A percentile compares a stretch with the other conserved stretches of the same genome.
phyloP scores from a whole-genome alignment of 2,113 vertebrate genomes.

The Nerophis ophidion region DNA sequence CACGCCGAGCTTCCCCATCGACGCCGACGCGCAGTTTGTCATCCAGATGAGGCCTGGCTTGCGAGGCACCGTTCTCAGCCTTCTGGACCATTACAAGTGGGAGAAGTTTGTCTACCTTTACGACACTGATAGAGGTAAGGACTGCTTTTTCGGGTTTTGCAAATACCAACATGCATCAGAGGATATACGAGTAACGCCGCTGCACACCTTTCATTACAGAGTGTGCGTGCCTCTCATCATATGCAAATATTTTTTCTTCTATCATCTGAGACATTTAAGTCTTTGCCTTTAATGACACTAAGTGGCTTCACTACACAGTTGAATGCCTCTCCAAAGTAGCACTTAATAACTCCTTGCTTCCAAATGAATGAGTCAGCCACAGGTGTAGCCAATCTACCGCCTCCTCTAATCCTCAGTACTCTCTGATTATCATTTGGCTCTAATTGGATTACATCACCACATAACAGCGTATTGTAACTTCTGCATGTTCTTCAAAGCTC shows the following conservation, averaged over 20 bases:
- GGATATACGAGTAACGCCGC: not conserved
- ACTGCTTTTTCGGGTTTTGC: not conserved
- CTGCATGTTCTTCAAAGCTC: constrained; percentile 22
- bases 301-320: constrained; percentile 44
- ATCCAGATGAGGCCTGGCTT: constrained; percentile 94
- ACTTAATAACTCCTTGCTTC: constrained; percentile 40
- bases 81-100: constrained; percentile 91
- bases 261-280: constrained; percentile 52
- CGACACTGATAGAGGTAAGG: constrained; percentile 94
- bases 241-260: constrained; percentile 46
- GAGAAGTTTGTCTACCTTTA: constrained; percentile 97
- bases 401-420: constrained; percentile 45
- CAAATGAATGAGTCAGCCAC: constrained; percentile 48
- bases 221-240: constrained; percentile 31
- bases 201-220: constrained; percentile 29
- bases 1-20: constrained; percentile 93
- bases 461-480: constrained; percentile 38
- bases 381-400: constrained; percentile 51
- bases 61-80: constrained; percentile 84
- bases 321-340: constrained; percentile 38
- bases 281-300: constrained; percentile 48
- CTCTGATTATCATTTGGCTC: constrained; percentile 51
- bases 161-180: not conserved
- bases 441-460: constrained; percentile 62
- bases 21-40: constrained; percentile 93